Percentiles rank a stretch among this genome's conserved stretches.
Conservation (phyloP, 2,113 vertebrate species). For the Podarcis cretensis region DNA sequence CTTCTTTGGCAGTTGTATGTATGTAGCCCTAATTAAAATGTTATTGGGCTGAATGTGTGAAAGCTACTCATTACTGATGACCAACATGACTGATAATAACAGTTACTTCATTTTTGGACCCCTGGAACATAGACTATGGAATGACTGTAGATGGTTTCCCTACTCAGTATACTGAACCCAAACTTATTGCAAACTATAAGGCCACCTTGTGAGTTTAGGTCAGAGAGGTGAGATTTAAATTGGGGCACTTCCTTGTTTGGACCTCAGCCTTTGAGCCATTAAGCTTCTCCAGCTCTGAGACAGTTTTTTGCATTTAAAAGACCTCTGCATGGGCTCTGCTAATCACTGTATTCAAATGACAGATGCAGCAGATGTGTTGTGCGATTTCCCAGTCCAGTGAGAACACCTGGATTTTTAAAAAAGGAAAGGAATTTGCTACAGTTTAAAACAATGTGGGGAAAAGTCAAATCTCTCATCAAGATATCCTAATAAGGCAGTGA, state of each 20-base stretch:
- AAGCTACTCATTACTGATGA: too few species aligned
- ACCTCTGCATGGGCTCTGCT: neutral
- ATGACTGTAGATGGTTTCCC: too few species aligned
- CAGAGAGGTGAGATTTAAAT: neutral
- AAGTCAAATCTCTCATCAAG: too few species aligned
- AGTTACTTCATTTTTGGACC: too few species aligned
- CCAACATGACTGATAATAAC: too few species aligned
- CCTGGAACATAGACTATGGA: too few species aligned
- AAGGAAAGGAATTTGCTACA: neutral
- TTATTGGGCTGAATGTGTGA: too few species aligned
- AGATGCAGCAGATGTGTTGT: neutral
- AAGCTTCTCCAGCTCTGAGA: neutral
- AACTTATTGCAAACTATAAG: too few species aligned
- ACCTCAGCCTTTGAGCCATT: neutral
- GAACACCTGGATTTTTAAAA: neutral
- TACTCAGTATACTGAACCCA: too few species aligned
- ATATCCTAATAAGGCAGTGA: neutral
- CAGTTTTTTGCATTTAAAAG: neutral
- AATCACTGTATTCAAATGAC: neutral
- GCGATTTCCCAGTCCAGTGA: neutral
- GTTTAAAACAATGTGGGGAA: neutral
- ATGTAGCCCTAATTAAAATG: too few species aligned
- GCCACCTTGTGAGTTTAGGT: neutral
- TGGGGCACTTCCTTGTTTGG: neutral
- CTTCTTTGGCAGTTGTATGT: too few species aligned